Conservation (phyloP, 2,888 invertebrate species). For the Limnephilus auricula region DNA sequence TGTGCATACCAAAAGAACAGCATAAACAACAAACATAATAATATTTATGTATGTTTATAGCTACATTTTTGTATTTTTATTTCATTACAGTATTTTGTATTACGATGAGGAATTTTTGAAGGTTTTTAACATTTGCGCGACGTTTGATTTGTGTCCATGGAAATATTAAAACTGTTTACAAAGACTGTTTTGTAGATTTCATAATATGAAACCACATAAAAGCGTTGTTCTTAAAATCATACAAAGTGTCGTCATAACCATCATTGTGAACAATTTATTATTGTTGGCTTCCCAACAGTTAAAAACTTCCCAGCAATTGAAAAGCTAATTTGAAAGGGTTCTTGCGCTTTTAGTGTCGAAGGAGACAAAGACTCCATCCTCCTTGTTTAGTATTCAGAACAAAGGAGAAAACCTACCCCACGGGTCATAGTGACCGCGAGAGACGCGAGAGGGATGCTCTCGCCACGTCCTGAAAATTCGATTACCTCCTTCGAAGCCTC, state of each 20-base stretch:
- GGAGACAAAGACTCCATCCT: not conserved
- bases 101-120: no score
- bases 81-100: no score
- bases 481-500: not conserved
- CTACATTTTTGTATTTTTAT: no score
- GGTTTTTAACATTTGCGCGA: no score
- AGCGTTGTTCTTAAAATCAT: not conserved
- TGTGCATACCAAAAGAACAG: no score
- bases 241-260: not conserved
- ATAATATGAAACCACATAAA: no score
- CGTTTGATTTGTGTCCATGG: no score
- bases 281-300: no score
- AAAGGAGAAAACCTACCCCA: not conserved
- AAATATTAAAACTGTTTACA: no score
- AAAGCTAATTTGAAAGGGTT: not conserved
- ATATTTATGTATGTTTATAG: no score
- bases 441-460: not conserved
- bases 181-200: no score
- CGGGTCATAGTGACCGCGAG: not conserved
- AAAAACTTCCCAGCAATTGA: not conserved
- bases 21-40: no score
- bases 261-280: not conserved
- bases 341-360: not conserved
- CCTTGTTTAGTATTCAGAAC: not conserved
- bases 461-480: constrained; percentile 23